Base-by-base conservation (phyloP, 2,113 vertebrate species). In the Pelobates fuscus region DNA sequence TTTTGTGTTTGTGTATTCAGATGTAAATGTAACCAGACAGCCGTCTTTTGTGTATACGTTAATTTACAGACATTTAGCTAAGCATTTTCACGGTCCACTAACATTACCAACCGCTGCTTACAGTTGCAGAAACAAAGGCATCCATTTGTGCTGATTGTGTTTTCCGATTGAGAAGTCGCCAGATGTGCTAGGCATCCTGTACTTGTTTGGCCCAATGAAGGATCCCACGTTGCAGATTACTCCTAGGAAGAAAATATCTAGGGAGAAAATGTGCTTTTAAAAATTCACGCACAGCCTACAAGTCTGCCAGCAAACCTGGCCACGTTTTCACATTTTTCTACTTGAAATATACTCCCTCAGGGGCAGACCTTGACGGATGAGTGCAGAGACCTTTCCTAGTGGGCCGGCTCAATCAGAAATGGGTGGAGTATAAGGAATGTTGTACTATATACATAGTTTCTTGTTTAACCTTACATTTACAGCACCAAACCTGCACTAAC, bases 1-100 rank as follows among this genome's bases (percentile, higher is more conserved):
- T 24, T 25, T 72, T 72, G 70, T 72, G 25, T 63, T 54, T 52
- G 59, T 12, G 44, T n/a, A 72, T 37, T 72, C 18, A 63, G 12
- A 54, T 63, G 70, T 54, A 72, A 54, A 72, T 72, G 17, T 3
- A 54, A 27, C 21, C 46, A 32, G 46, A 5, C 54, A 58, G 30
- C 37, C 29, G 18, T 46, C 17, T 21, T 44, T 21, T 44, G 0
- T 49, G 11, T 18, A 15, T 26, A 20, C 23, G 18, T 26, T 71
- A 14, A 21, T 44, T 26, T 44, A 17, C 37, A 27, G 27, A 24
- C 32, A 20, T 32, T 60, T 17, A 14, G 17, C 55, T n/a, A 8
- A 8, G 54, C 30, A 5, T 27, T 20, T 54, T 15, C 8, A 55
- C 18, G 41, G 24, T 44, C 37, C 55, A 55, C 46, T 54, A 14